Evolutionary conservation across 1,140 invertebrate genomes (phyloP), one percentile per base, ranked within the genome.

Genomic region (Drosophila littoralis): DNA sequence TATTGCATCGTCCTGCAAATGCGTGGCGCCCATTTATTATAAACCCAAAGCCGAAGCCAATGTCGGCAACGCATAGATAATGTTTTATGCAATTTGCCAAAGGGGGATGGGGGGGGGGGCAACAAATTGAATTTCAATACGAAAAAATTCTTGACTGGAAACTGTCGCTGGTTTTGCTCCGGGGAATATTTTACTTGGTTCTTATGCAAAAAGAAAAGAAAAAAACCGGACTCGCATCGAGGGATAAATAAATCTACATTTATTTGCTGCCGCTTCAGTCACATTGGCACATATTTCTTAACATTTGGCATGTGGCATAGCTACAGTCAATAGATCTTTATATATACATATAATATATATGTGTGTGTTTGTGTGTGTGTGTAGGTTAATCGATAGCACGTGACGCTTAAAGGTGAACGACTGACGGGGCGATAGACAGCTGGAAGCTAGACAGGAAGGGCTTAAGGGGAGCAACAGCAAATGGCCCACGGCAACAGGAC

Each of bases 381-480:
- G 35, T 42, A 59, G 69, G 60, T 74, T 84, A 84, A 89, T 89
- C 84, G 70, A 89, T 89, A 84, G 75, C 81, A 89, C 81, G 85
- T 89, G 85, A 89, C 80, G 71, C 48, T 81, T 80, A 73, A 90
- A 84, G 85, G 85, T 89, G 85, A 90, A 89, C 84, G 81, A 90
- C 84, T 89, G 77, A 75, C 68, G 76, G 66, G 33, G 48, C 46
- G 59, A 74, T 32, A 13, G 7, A 13, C 13, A 73, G 66, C 61
- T 74, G 74, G 79, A 70, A 28, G 15, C 12, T 15, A 15, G 50
- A 57, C 35, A 32, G 22, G 46, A n/a, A 36, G 17, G 42, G 43
- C 6, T n/a, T 12, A 17, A 48, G 42, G 17, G 33, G 6, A 2
- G 36, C 32, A 35, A 59, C 28, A 28, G 33, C 32, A 12, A 17